Evolutionary conservation across 2,888 invertebrate species (phyloP).

Genomic region (Argyresthia albistria): DNA sequence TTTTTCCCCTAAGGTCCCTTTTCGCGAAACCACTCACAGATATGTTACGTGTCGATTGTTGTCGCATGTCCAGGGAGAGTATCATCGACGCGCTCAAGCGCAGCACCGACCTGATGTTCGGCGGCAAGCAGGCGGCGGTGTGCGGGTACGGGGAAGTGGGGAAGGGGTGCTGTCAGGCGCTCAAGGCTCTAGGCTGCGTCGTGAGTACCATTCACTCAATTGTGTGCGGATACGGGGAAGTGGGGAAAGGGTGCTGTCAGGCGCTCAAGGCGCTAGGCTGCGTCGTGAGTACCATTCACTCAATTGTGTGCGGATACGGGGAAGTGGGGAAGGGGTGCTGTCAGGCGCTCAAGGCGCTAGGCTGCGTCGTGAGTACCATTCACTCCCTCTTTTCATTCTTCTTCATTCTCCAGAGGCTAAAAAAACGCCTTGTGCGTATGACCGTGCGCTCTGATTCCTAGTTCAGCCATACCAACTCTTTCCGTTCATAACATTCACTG

Average conservation of each 20-base stretch:
- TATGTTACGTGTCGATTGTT: too few relatives aligned
- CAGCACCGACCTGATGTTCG: conserved; percentile 97
- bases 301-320: conserved; percentile 73
- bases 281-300: conserved; percentile 76
- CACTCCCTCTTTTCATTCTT: background rate
- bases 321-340: conserved; percentile 98
- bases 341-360: conserved; percentile 93
- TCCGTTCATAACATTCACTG: too few relatives aligned
- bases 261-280: conserved; percentile 96
- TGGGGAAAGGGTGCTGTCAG: conserved; percentile 97
- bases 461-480: too few relatives aligned
- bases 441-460: too few relatives aligned
- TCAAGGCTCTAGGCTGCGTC: conserved; percentile 95
- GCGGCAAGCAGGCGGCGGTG: conserved; percentile 95
- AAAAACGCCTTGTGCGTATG: too few relatives aligned
- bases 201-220: conserved; percentile 70
- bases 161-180: conserved; percentile 95
- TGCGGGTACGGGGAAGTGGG: conserved; percentile 99
- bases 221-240: conserved; percentile 97
- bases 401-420: too few relatives aligned
- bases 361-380: conserved; percentile 86
- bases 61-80: conserved; percentile 41
- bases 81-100: conserved; percentile 81
- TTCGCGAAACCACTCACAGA: background rate
- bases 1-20: background rate